phyloP scores from a whole-genome alignment of 2,888 invertebrate species.

The Acanthosepion lycidas region DNA sequence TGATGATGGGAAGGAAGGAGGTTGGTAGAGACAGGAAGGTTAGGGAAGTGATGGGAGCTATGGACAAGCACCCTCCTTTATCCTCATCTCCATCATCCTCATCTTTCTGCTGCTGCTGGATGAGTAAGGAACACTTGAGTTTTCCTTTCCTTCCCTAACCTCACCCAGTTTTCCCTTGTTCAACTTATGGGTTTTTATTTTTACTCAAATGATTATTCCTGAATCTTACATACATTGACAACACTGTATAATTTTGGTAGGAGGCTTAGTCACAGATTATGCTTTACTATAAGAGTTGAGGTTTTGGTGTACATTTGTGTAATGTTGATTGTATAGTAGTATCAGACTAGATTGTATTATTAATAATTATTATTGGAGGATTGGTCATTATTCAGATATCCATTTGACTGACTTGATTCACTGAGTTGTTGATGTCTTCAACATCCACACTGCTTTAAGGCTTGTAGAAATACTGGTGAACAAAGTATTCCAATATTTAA shows the following conservation, averaged over 20 bases:
- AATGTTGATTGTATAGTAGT: conserved; percentile 16
- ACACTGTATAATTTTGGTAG: background rate
- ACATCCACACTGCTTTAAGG: background rate
- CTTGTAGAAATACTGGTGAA: background rate
- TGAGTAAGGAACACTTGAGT: conserved; percentile 33
- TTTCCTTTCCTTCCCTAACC: background rate
- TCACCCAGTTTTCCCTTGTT: background rate
- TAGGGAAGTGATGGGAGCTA: conserved; percentile 33
- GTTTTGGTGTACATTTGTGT: background rate
- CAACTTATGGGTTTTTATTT: conserved; percentile 10
- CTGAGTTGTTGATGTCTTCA: background rate
- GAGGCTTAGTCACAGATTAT: background rate
- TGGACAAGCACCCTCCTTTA: background rate
- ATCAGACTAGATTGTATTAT: background rate
- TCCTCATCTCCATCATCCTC: background rate
- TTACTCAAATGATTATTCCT: conserved; percentile 5
- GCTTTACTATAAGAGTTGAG: background rate
- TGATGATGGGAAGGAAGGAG: background rate
- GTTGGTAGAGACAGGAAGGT: background rate
- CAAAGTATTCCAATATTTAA: background rate
- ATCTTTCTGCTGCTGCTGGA: conserved; percentile 24
- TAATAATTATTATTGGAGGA: conserved; percentile 4
- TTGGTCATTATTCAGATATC: background rate
- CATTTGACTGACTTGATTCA: background rate
- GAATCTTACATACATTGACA: conserved; percentile 15